Evolutionary conservation across 2,888 invertebrate genomes (phyloP), one percentile per base, ranked within the genome.

Genomic region (Andrena camellia): DNA sequence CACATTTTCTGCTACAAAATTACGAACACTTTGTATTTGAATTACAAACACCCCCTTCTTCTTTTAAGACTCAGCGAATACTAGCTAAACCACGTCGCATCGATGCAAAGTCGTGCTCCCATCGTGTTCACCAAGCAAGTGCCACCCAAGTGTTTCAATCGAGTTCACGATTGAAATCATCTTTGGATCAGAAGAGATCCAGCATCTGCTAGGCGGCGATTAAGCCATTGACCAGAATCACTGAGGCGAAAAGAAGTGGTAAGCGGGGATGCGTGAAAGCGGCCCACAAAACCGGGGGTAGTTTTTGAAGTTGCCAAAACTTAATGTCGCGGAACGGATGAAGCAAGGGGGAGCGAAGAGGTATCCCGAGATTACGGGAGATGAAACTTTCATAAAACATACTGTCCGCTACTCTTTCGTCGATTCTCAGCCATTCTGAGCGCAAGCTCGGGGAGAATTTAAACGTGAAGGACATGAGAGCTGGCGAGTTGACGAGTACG

Each of bases 301-400:
- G 35, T 48, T 70, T 54, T 63, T 2, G 20, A 60, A 48, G 26
- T 42, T 29, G 35, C 0, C 42, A 73, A 67, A 57, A 33, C 42
- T 20, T 54, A 67, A 26, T 74, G 57, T 68, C 23, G 20, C 31
- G n/a, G 10, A 68, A 60, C 26, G 2, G 20, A 42, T 4, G 10
- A n/a, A 17, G 60, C 54, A 20, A 20, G 17, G 23, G 59, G 1
- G 13, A 52, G 68, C 26, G 31, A 52, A 66, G 50, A 87, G 89
- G 86, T 88, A 85, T 83, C 81, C 74, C 68, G 86, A 90, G 90
- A 89, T 92, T 90, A 91, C 88, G 88, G 88, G 88, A 87, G 88
- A 88, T 91, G 90, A 92, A 92, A 91, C 87, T 92, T 92, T 91
- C 89, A 90, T 91, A 90, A 90, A 92, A 91, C 88, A 91, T 88